These are phyloP conservation scores for Drosophila jambulina DNA, from an alignment of 1,140 invertebrate genomes.

Conservation along the genomic window DNA sequence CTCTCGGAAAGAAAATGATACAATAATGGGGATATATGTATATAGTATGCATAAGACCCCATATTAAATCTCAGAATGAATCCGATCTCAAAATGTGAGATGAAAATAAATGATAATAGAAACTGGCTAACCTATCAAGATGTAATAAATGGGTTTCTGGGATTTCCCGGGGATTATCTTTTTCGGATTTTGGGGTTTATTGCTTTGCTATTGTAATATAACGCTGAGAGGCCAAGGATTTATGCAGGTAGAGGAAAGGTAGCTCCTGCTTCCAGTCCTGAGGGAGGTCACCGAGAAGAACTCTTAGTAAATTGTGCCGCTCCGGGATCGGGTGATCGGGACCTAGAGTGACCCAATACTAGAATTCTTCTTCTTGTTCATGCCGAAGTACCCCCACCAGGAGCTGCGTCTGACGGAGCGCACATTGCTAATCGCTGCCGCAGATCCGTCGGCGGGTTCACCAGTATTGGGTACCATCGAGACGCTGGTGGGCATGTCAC, in stretches of 20 bases:
- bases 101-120: too few species aligned
- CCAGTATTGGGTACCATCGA: background rate
- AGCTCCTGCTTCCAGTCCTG: background rate
- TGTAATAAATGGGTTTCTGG: too few species aligned
- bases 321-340: background rate
- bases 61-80: too few species aligned
- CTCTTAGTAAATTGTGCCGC: background rate
- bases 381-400: conserved; percentile 59
- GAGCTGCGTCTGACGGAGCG: conserved; percentile 1
- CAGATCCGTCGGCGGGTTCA: background rate
- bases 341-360: conserved; percentile 33
- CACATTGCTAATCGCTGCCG: background rate
- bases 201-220: background rate
- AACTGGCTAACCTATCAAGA: too few species aligned
- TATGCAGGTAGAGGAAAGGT: background rate
- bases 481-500: background rate
- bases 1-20: too few species aligned
- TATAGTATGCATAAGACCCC: too few species aligned
- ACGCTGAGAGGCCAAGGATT: too few species aligned
- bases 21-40: too few species aligned
- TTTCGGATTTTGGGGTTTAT: background rate
- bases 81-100: too few species aligned
- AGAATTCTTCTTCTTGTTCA: conserved; percentile 48
- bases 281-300: background rate
- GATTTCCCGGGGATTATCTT: background rate